Evolutionary conservation across 2,888 invertebrate genomes (phyloP).

Genomic region (Troides oblongomaculatus): DNA sequence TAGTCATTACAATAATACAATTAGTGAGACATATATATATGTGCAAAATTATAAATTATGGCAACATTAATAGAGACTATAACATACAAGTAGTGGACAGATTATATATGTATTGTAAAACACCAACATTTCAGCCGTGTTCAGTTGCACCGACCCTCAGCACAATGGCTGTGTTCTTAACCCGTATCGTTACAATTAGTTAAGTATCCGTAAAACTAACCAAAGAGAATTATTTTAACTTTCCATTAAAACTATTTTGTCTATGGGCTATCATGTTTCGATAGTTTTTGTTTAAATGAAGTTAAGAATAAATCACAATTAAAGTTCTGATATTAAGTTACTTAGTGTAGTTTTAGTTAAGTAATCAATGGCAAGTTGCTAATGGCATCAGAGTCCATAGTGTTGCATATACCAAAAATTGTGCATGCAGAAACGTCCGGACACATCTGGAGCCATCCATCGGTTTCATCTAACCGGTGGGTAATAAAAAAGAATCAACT

Average conservation of each 20-base stretch:
- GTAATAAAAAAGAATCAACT: too few species aligned
- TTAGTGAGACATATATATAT: not conserved
- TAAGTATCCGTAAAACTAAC: not conserved
- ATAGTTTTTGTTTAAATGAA: too few species aligned
- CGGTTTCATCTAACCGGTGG: too few species aligned
- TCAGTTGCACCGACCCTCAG: conserved; percentile 12
- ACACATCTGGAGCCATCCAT: too few species aligned
- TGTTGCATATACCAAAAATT: too few species aligned
- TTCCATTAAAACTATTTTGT: not conserved
- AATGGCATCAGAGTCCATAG: too few species aligned
- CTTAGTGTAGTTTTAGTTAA: too few species aligned
- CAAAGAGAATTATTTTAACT: not conserved
- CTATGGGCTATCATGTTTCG: not conserved
- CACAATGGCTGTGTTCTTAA: conserved; percentile 2
- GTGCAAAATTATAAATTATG: conserved; percentile 35
- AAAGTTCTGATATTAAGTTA: too few species aligned
- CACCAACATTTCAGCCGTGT: conserved; percentile 4
- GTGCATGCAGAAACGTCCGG: too few species aligned
- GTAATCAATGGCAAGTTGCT: too few species aligned
- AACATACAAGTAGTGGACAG: conserved; percentile 25
- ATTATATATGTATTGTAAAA: conserved; percentile 4
- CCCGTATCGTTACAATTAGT: conserved; percentile 11
- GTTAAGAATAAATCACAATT: not conserved
- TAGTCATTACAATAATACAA: not conserved
- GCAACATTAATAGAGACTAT: conserved; percentile 39